Evolutionary conservation across 2,888 invertebrate genomes (phyloP).

Genomic region (Dynastes grantii): DNA sequence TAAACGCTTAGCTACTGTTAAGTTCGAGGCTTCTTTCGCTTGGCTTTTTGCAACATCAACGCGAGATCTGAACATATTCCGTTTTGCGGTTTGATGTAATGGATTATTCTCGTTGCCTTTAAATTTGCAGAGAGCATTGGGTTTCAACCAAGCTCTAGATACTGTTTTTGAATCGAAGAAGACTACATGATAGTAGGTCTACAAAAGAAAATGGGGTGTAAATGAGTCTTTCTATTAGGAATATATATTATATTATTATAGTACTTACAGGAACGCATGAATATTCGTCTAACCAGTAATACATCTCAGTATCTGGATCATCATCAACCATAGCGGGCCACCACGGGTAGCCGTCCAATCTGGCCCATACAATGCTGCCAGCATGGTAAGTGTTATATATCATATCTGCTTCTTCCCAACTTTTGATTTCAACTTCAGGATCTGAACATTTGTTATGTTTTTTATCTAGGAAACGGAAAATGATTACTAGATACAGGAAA

Average conservation of each 20-base stretch:
- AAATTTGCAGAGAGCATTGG: slow-evolving; percentile 69
- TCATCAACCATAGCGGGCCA: slow-evolving; percentile 84
- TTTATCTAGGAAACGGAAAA: slow-evolving; percentile 66
- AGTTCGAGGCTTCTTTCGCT: slow-evolving; percentile 69
- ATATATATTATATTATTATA: background rate
- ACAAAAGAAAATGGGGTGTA: background rate
- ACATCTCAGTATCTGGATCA: slow-evolving; percentile 76
- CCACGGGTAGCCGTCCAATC: slow-evolving; percentile 77
- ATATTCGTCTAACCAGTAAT: slow-evolving; percentile 74
- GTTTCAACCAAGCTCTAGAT: slow-evolving; percentile 71
- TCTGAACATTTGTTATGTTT: slow-evolving; percentile 72
- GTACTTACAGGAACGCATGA: slow-evolving; percentile 73
- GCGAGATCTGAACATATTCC: slow-evolving; percentile 63
- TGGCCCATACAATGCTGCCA: slow-evolving; percentile 81
- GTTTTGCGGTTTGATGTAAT: slow-evolving; percentile 67
- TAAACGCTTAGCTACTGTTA: slow-evolving; percentile 68
- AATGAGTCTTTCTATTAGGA: background rate
- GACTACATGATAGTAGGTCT: slow-evolving; percentile 74
- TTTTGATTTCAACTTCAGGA: slow-evolving; percentile 70
- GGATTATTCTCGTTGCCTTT: slow-evolving; percentile 39
- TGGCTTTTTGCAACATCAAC: slow-evolving; percentile 67
- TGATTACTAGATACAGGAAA: background rate
- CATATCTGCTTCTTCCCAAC: slow-evolving; percentile 72
- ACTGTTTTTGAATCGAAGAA: slow-evolving; percentile 72
- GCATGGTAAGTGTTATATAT: slow-evolving; percentile 76